These are phyloP conservation scores for Pristionchus exspectatus DNA, from an alignment of 2,888 invertebrate species.

Conservation along the genomic window DNA sequence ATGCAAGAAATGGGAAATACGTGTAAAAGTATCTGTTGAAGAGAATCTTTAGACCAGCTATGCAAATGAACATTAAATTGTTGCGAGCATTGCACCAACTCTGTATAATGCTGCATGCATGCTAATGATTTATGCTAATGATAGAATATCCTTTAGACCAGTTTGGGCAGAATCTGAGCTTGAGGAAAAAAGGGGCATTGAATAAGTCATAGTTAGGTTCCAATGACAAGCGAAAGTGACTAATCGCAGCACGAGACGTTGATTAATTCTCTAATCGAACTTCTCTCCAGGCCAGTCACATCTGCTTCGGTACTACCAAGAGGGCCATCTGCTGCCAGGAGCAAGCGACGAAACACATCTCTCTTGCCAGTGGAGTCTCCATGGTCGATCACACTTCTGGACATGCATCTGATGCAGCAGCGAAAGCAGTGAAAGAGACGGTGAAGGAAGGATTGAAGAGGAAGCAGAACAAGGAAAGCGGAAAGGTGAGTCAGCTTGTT, in stretches of 20 bases:
- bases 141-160: too few relatives aligned
- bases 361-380: not conserved
- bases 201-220: too few relatives aligned
- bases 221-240: not conserved
- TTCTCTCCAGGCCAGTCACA: conserved; percentile 55
- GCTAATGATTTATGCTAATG: too few relatives aligned
- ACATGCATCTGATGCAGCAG: conserved; percentile 13
- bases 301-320: conserved; percentile 66
- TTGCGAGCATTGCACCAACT: not conserved
- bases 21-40: too few relatives aligned
- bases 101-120: too few relatives aligned
- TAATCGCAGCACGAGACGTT: not conserved
- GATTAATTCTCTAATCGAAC: not conserved
- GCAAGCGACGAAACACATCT: conserved; percentile 48
- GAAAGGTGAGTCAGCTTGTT: conserved; percentile 21
- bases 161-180: too few relatives aligned
- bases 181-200: too few relatives aligned
- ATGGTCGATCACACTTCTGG: conserved; percentile 51
- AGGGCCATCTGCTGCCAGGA: conserved; percentile 69
- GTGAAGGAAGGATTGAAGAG: conserved; percentile 35
- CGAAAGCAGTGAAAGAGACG: not conserved
- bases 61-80: not conserved
- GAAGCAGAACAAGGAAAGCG: conserved; percentile 41
- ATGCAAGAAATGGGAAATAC: too few relatives aligned
- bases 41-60: not conserved